These are phyloP conservation scores for Cordilura impudica DNA, from an alignment of 2,888 invertebrate genomes.

Conservation along the genomic window DNA sequence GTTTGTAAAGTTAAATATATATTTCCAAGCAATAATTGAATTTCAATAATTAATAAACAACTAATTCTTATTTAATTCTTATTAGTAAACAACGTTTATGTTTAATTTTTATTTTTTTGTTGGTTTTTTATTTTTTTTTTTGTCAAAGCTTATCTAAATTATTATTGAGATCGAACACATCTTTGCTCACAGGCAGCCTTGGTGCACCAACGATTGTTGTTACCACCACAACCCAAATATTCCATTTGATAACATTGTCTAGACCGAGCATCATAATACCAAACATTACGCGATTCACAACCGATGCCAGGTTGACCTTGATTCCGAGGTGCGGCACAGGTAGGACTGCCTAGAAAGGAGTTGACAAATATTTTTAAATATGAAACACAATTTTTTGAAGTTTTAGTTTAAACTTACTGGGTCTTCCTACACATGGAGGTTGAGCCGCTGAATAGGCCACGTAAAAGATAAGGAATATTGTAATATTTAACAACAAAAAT, in stretches of 20 bases:
- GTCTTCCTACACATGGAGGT: neutral
- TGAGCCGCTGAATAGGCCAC: neutral
- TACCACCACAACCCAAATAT: conserved; percentile 56
- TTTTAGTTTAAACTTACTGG: neutral
- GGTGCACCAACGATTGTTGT: conserved; percentile 55
- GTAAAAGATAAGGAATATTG: neutral
- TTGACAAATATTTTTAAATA: neutral
- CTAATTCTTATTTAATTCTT: too few species aligned
- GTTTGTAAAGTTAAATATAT: too few species aligned
- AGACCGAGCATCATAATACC: conserved; percentile 36
- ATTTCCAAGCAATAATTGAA: too few species aligned
- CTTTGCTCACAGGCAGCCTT: conserved; percentile 17
- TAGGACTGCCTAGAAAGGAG: neutral
- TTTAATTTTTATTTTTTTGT: too few species aligned
- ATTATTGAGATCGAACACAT: conserved; percentile 8
- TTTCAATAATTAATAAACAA: too few species aligned
- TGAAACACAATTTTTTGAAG: neutral
- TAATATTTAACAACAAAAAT: neutral
- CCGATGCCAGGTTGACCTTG: neutral
- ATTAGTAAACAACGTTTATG: too few species aligned
- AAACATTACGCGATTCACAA: conserved; percentile 16
- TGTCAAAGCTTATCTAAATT: too few species aligned
- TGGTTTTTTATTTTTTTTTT: too few species aligned
- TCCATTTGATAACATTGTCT: conserved; percentile 30
- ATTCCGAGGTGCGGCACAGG: conserved; percentile 3